Evolutionary conservation across 2,113 vertebrate species (phyloP).

Genomic region (Xiphophorus hellerii): DNA sequence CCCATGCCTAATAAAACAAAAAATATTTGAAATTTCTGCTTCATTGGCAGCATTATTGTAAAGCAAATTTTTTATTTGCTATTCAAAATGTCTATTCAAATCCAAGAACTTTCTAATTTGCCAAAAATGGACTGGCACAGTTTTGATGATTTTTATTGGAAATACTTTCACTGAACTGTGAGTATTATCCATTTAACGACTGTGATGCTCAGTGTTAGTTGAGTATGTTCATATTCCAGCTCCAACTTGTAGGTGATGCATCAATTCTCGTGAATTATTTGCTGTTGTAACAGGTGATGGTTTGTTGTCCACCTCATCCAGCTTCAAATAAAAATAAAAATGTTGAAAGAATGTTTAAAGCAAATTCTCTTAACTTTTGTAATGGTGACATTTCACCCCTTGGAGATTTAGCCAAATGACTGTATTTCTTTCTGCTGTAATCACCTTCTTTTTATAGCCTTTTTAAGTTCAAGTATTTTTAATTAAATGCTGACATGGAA

Average conservation of each 20-base stretch:
- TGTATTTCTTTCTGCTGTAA: no score
- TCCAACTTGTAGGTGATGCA: neutral
- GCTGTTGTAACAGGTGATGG: neutral
- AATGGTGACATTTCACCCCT: no score
- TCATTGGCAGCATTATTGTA: neutral
- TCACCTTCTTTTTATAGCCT: no score
- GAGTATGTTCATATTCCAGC: neutral
- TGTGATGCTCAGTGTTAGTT: neutral
- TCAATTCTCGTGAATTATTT: neutral
- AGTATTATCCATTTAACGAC: no score
- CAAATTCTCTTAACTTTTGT: neutral
- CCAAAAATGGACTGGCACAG: neutral
- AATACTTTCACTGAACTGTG: neutral
- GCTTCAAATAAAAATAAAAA: neutral
- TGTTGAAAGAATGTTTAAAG: neutral
- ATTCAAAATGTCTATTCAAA: no score
- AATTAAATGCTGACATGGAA: neutral
- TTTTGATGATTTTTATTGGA: neutral
- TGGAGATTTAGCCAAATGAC: neutral
- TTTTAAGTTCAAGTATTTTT: neutral
- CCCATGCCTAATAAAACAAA: neutral
- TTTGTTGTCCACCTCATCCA: neutral
- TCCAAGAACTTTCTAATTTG: neutral
- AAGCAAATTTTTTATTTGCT: neutral
- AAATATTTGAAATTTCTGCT: neutral